phyloP scores from a whole-genome alignment of 2,888 invertebrate species.

The Philereme vetulata region DNA sequence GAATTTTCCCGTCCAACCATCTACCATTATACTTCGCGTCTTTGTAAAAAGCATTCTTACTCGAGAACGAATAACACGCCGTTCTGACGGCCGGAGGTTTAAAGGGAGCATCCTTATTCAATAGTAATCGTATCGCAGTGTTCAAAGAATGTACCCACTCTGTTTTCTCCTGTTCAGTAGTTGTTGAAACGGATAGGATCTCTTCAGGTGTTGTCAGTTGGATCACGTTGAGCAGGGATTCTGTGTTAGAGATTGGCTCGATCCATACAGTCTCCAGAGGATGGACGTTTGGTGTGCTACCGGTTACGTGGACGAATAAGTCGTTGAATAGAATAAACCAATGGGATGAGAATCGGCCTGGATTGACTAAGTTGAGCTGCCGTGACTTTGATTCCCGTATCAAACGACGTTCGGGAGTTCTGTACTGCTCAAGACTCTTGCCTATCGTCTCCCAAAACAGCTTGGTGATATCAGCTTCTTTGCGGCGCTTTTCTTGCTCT shows the following conservation, averaged over 20 bases:
- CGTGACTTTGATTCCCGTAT: conserved; percentile 90
- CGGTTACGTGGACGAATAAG: conserved; percentile 89
- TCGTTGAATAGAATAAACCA: conserved; percentile 93
- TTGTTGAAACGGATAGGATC: conserved; percentile 86
- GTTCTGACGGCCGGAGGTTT: conserved; percentile 89
- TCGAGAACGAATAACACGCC: conserved; percentile 88
- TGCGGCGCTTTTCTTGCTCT: conserved; percentile 84
- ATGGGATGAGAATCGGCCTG: conserved; percentile 89
- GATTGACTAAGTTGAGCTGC: conserved; percentile 87
- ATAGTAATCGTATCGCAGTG: conserved; percentile 86
- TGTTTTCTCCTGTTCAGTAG: conserved; percentile 87
- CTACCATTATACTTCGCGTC: conserved; percentile 91
- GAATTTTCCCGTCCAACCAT: conserved; percentile 92
- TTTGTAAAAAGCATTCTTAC: conserved; percentile 87
- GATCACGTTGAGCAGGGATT: conserved; percentile 85
- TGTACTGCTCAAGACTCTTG: conserved; percentile 85
- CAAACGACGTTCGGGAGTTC: conserved; percentile 87
- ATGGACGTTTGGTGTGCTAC: conserved; percentile 86
- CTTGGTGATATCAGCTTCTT: conserved; percentile 87
- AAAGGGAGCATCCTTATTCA: conserved; percentile 85
- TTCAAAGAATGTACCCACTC: conserved; percentile 92
- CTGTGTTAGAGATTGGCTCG: conserved; percentile 87
- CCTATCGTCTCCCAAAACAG: conserved; percentile 89
- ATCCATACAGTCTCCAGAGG: conserved; percentile 91
- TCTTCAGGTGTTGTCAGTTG: conserved; percentile 92